Conservation (phyloP, 2,888 invertebrate genomes). For the Drosophila macrothrix region DNA sequence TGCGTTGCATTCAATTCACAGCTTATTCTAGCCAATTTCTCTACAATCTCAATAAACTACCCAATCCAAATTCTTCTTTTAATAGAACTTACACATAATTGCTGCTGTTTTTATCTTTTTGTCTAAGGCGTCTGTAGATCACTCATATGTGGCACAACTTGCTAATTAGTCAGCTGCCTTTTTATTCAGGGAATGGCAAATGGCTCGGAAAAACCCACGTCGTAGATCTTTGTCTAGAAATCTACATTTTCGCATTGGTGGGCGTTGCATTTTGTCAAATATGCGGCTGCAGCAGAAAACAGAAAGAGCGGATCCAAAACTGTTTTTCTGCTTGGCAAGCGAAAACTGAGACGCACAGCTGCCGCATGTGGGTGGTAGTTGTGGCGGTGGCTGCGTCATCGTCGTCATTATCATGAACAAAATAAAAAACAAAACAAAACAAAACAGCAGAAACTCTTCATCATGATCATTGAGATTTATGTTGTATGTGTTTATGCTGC, state of each 20-base stretch:
- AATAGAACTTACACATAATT: slow-evolving; percentile 4
- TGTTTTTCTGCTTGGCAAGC: slow-evolving; percentile 31
- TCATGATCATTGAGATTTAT: slow-evolving; percentile 72
- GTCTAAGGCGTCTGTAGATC: not conserved
- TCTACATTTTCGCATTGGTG: slow-evolving; percentile 58
- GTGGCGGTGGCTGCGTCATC: slow-evolving; percentile 43
- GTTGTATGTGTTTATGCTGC: slow-evolving; percentile 70
- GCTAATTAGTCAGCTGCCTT: slow-evolving; percentile 43
- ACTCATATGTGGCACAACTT: slow-evolving; percentile 6
- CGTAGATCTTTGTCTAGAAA: slow-evolving; percentile 30
- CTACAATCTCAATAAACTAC: not conserved
- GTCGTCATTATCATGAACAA: slow-evolving; percentile 44
- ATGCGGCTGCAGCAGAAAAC: slow-evolving; percentile 14
- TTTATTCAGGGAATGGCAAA: slow-evolving; percentile 32
- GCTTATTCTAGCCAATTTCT: not conserved
- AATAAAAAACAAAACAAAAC: not conserved
- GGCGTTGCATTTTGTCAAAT: slow-evolving; percentile 73
- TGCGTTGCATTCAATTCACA: not conserved
- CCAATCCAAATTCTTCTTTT: not conserved
- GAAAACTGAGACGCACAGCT: slow-evolving; percentile 58
- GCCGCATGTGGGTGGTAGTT: slow-evolving; percentile 53
- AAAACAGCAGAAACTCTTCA: slow-evolving; percentile 16
- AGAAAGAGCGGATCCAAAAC: not conserved
- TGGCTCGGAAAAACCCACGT: slow-evolving; percentile 45
- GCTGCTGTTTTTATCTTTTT: not conserved